Percentiles rank a stretch among this genome's conserved stretches.
phyloP scores from a whole-genome alignment of 2,888 invertebrate genomes.

The Sarcophaga subvicina region DNA sequence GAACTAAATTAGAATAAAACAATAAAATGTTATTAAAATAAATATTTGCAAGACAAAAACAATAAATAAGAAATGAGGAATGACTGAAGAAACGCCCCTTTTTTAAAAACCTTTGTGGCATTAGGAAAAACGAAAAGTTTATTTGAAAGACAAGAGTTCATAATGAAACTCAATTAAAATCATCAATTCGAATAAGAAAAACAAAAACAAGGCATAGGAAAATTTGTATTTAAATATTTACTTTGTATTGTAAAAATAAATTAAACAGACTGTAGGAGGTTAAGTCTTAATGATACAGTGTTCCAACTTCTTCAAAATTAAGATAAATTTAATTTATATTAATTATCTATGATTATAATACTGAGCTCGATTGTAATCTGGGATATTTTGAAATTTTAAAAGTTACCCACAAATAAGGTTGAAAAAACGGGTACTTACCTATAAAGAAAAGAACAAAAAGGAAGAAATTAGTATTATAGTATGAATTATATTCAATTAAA shows the following conservation, averaged over 20 bases:
- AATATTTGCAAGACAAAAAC: conserved; percentile 22
- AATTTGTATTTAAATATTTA: not conserved
- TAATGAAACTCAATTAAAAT: conserved; percentile 29
- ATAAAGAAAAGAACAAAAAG: not conserved
- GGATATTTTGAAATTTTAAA: not conserved
- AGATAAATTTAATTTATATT: not conserved
- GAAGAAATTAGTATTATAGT: not conserved
- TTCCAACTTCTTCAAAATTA: not conserved
- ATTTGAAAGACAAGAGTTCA: not conserved
- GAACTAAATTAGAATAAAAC: conserved; percentile 18
- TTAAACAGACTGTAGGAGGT: not conserved
- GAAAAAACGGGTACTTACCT: not conserved
- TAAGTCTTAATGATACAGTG: not conserved
- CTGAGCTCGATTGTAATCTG: too few species aligned
- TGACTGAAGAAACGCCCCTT: not conserved
- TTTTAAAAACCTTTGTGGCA: conserved; percentile 2
- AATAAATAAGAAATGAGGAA: conserved; percentile 22
- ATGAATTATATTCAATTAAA: too few species aligned
- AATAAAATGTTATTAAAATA: conserved; percentile 17
- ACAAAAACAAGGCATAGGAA: not conserved
- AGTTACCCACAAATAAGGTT: not conserved
- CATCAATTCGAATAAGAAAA: conserved; percentile 36
- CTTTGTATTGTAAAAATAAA: not conserved
- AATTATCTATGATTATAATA: not conserved
- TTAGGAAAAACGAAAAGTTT: conserved; percentile 9